A percentile compares a stretch with the other conserved stretches of the same genome.
Evolutionary conservation across 2,113 vertebrate genomes (phyloP).

Genomic region (Pseudopipra pipra): DNA sequence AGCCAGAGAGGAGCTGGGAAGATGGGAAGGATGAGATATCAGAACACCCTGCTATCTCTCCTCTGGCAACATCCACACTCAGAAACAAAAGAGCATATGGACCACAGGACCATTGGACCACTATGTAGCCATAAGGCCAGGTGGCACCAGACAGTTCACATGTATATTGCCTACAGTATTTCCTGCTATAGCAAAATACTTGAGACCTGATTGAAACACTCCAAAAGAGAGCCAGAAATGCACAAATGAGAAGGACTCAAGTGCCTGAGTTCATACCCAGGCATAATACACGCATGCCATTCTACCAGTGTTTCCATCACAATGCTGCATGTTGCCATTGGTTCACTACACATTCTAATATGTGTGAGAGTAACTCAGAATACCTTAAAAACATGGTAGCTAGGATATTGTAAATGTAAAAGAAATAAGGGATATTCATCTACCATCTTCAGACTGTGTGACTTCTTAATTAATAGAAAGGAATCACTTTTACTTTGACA

Average conservation of each 20-base stretch:
- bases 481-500: background rate
- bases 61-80: background rate
- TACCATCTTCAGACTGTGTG: background rate
- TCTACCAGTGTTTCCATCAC: background rate
- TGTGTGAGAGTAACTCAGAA: background rate
- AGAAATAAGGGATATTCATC: background rate
- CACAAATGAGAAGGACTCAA: background rate
- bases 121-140: background rate
- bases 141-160: background rate
- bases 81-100: background rate
- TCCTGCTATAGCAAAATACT: background rate
- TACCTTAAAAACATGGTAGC: background rate
- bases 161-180: background rate
- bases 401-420: background rate
- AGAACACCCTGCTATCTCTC: background rate
- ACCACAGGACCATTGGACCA: background rate
- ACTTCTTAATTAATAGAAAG: background rate
- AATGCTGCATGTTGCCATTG: background rate
- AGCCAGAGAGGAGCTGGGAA: background rate
- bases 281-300: background rate
- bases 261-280: background rate
- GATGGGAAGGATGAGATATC: rapidly evolving
- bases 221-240: background rate
- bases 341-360: background rate
- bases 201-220: background rate